Evolutionary conservation across 2,888 invertebrate species (phyloP).

Genomic region (Atherix ibis): DNA sequence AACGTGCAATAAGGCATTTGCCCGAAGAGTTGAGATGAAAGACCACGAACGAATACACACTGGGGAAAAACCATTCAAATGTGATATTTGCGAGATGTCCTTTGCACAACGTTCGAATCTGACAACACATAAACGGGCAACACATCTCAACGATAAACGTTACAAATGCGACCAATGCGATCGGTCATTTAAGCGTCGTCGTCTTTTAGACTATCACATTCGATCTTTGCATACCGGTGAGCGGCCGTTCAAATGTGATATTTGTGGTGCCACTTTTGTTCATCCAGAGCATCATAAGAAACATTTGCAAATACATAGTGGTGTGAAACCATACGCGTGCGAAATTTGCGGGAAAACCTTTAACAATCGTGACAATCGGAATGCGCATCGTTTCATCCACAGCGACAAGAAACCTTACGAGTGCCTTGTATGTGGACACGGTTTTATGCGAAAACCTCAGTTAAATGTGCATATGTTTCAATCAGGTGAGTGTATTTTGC

Average conservation of each 20-base stretch:
- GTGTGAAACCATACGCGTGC: conserved; percentile 57
- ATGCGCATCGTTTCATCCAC: conserved; percentile 71
- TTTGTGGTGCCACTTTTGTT: conserved; percentile 63
- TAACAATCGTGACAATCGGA: conserved; percentile 69
- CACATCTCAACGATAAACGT: conserved; percentile 60
- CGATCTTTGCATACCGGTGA: conserved; percentile 69
- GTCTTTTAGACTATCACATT: conserved; percentile 64
- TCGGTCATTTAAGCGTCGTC: conserved; percentile 49
- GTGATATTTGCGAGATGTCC: conserved; percentile 59
- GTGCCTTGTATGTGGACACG: conserved; percentile 62
- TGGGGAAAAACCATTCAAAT: conserved; percentile 61
- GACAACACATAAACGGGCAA: conserved; percentile 63
- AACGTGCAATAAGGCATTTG: conserved; percentile 56
- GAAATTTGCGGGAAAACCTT: conserved; percentile 73
- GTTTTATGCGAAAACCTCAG: conserved; percentile 69
- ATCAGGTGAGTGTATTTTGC: conserved; percentile 28
- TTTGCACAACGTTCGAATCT: conserved; percentile 72
- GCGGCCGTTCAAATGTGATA: conserved; percentile 54
- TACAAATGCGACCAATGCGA: conserved; percentile 55
- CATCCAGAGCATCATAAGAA: conserved; percentile 73
- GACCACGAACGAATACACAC: conserved; percentile 72
- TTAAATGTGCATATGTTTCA: conserved; percentile 60
- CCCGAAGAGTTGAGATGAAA: conserved; percentile 57
- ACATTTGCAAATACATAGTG: conserved; percentile 61
- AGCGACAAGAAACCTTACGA: conserved; percentile 78